These are phyloP conservation scores for Ctenomys sociabilis DNA, from an alignment of 2,113 vertebrate genomes.

Conservation along the genomic window DNA sequence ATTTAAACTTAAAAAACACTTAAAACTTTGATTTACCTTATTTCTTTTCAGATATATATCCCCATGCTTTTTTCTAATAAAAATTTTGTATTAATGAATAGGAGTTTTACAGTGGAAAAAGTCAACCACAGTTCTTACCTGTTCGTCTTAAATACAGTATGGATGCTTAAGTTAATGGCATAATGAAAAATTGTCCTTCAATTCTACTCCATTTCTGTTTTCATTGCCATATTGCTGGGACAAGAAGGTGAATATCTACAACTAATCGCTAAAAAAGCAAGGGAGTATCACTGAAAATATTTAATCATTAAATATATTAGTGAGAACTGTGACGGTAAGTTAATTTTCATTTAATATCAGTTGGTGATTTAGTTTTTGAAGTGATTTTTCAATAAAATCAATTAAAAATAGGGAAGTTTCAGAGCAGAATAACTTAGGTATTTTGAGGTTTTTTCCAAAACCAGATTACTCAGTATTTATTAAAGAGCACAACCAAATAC, in stretches of 20 bases:
- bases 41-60: not conserved
- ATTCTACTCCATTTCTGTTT: not conserved
- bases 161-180: not conserved
- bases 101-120: slow-evolving; percentile 7
- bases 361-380: slow-evolving; percentile 43
- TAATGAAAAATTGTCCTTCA: slow-evolving; percentile 8
- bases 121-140: not conserved
- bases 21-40: slow-evolving; percentile 36
- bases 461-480: not conserved
- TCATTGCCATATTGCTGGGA: slow-evolving; percentile 30
- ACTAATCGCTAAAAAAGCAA: slow-evolving; percentile 37
- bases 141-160: not conserved
- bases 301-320: slow-evolving; percentile 6
- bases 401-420: slow-evolving; percentile 32
- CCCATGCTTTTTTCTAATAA: not conserved
- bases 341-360: slow-evolving; percentile 21
- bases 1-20: slow-evolving; percentile 47
- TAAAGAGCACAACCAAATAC: not conserved
- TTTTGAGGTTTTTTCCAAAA: slow-evolving; percentile 58
- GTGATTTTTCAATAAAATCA: slow-evolving; percentile 48
- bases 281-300: not conserved
- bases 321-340: slow-evolving; percentile 28
- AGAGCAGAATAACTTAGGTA: slow-evolving; percentile 38
- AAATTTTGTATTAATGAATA: slow-evolving; percentile 15
- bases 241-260: not conserved